These are phyloP conservation scores for Columbina picui DNA, from an alignment of 2,113 vertebrate genomes.

Conservation along the genomic window DNA sequence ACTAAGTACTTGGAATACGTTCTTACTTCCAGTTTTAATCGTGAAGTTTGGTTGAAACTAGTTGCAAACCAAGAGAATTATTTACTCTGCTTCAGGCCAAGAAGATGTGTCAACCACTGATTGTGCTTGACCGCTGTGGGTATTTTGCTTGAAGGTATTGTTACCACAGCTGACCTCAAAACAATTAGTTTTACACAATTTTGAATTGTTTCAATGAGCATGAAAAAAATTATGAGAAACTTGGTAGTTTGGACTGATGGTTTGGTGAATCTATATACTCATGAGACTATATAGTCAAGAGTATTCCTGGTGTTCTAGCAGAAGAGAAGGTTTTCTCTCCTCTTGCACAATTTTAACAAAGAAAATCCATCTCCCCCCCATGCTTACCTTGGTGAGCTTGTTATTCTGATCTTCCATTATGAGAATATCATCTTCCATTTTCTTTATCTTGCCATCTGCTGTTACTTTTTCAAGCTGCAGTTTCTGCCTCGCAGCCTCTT, in stretches of 20 bases:
- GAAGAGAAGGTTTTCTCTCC: neutral
- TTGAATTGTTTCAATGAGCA: neutral
- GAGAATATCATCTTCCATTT: constrained; percentile 91
- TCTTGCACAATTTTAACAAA: neutral
- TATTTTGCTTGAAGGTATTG: neutral
- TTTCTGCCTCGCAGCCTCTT: constrained; percentile 89
- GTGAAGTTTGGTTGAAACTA: neutral
- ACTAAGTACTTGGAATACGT: neutral
- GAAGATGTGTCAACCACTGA: neutral
- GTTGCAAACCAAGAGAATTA: neutral
- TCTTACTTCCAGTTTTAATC: neutral
- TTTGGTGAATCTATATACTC: neutral
- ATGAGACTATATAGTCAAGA: neutral
- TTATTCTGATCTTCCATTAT: constrained; percentile 93
- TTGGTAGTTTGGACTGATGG: neutral
- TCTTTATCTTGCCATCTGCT: constrained; percentile 91
- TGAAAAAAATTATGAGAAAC: neutral
- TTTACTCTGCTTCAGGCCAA: neutral
- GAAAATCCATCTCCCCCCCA: neutral
- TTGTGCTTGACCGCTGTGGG: neutral
- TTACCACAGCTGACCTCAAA: neutral
- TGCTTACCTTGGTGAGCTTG: constrained; percentile 86
- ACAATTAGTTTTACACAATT: neutral
- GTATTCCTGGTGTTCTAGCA: neutral
- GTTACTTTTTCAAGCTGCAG: constrained; percentile 90